These are phyloP conservation scores for Netelia fuscicornis DNA, from an alignment of 2,888 invertebrate genomes.

Conservation along the genomic window DNA sequence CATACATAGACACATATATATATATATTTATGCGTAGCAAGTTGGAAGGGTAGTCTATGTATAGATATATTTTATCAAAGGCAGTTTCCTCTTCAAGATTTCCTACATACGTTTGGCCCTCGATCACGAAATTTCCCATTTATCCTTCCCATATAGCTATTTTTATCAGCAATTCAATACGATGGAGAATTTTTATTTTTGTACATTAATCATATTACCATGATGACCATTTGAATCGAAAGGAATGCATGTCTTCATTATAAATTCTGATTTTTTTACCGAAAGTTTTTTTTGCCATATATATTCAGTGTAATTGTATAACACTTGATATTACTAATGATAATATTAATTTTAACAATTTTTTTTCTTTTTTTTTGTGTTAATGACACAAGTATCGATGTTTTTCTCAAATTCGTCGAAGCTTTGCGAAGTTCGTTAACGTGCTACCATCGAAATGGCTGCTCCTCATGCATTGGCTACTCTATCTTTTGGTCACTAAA, in stretches of 20 bases:
- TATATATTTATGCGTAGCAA: background rate
- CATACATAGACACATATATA: background rate
- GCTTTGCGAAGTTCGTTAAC: background rate
- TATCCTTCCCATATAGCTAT: background rate
- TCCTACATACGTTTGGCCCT: constrained; percentile 28
- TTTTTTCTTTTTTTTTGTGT: constrained; percentile 28
- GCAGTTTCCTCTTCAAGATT: constrained; percentile 44
- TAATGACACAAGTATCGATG: constrained; percentile 41
- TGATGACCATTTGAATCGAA: background rate
- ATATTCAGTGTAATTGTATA: background rate
- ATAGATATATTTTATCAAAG: constrained; percentile 6
- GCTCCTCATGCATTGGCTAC: background rate
- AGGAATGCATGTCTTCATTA: background rate
- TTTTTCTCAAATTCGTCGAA: constrained; percentile 18
- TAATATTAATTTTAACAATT: background rate
- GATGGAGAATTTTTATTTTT: background rate
- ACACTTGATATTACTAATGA: background rate
- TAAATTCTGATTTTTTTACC: no score
- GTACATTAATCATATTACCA: background rate
- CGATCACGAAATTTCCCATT: constrained; percentile 9
- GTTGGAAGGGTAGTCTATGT: background rate
- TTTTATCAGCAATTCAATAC: background rate
- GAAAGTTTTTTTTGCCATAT: no score
- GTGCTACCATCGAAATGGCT: constrained; percentile 49
- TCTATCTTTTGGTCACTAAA: background rate